These are phyloP conservation scores for Edolisoma coerulescens DNA, from an alignment of 2,113 vertebrate species.

Conservation along the genomic window DNA sequence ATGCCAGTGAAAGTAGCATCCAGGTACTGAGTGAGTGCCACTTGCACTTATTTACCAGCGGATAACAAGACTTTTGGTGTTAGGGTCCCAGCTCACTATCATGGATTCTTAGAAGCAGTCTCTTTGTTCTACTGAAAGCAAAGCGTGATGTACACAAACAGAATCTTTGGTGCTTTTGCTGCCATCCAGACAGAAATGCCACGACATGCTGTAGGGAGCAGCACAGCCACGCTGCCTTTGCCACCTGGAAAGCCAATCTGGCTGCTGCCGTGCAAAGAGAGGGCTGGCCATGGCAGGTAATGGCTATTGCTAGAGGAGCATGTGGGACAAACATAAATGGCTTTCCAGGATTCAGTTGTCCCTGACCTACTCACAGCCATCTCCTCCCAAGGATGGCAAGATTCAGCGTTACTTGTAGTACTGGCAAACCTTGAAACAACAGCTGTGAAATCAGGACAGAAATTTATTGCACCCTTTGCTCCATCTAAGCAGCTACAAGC, in stretches of 20 bases:
- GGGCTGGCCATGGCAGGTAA: accelerated
- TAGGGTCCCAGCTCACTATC: background rate
- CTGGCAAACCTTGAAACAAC: background rate
- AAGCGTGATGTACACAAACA: background rate
- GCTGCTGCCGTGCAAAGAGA: background rate
- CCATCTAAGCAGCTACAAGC: background rate
- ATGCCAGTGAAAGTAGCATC: background rate
- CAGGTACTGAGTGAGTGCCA: background rate
- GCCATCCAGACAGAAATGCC: background rate
- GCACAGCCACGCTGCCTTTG: accelerated
- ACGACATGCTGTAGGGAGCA: background rate
- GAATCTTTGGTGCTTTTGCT: background rate
- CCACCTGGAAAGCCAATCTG: background rate
- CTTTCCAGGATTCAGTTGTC: background rate
- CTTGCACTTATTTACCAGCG: background rate
- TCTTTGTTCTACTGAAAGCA: background rate
- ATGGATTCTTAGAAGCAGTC: background rate
- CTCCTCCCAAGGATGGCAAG: background rate
- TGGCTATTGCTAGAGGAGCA: accelerated
- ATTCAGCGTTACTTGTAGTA: background rate
- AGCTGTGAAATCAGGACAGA: background rate
- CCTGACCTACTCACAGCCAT: background rate
- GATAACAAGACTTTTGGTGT: background rate
- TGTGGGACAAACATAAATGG: background rate
- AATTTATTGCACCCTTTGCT: background rate